Conservation (phyloP, 2,888 invertebrate species). For the Oligia latruncula region DNA sequence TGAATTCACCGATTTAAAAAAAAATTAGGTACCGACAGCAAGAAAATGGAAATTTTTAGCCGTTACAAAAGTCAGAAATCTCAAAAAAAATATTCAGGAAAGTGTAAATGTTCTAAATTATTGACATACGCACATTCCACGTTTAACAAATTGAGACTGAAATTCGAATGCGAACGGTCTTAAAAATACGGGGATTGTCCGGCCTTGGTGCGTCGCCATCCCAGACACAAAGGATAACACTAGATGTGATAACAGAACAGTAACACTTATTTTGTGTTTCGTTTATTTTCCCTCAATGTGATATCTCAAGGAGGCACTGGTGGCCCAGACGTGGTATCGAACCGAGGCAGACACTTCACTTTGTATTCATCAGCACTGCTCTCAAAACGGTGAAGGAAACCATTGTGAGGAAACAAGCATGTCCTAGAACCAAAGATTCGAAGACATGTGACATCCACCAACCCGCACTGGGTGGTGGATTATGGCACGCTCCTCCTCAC, state of each 20-base stretch:
- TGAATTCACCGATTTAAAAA: background rate
- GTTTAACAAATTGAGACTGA: background rate
- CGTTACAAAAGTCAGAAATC: background rate
- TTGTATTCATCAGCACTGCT: too few species aligned
- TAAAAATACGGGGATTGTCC: background rate
- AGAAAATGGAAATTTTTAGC: background rate
- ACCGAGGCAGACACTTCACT: too few species aligned
- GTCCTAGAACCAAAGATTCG: too few species aligned
- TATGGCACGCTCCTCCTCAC: too few species aligned
- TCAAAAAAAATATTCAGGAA: background rate
- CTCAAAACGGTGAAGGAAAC: too few species aligned
- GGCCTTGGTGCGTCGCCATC: background rate
- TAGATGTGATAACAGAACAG: background rate
- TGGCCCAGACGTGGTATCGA: too few species aligned
- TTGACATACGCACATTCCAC: background rate
- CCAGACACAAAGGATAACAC: background rate
- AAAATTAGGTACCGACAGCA: background rate
- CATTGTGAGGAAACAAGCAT: too few species aligned
- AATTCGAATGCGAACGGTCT: background rate
- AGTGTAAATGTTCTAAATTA: background rate
- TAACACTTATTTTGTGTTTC: background rate
- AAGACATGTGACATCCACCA: too few species aligned
- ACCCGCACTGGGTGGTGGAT: too few species aligned
- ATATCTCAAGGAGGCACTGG: background rate
- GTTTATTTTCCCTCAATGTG: too few species aligned